Percentiles rank a stretch among this genome's conserved stretches.
phyloP scores from a whole-genome alignment of 2,797 vertebrate species.

The Periparus ater region DNA sequence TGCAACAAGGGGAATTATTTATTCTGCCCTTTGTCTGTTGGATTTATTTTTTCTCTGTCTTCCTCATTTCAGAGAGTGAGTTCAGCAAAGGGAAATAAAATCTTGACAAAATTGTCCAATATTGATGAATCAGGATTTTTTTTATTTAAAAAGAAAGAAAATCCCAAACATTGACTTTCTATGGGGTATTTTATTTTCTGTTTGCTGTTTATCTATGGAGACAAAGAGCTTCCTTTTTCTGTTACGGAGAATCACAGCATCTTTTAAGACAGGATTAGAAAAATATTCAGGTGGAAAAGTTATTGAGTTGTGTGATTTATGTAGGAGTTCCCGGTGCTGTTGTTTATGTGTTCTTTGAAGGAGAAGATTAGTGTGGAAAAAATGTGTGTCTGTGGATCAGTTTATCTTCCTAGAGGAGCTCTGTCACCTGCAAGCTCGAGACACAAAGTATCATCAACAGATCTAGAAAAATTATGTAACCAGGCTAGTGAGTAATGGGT shows the following conservation, averaged over 20 bases:
- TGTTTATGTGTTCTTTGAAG: not conserved
- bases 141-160: not conserved
- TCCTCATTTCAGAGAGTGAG: not conserved
- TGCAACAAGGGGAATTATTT: not conserved
- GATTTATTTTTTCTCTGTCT: not conserved
- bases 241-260: not conserved
- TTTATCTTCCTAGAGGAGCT: not conserved
- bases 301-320: conserved; percentile 25
- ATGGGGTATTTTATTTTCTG: not conserved
- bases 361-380: not conserved
- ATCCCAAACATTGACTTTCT: not conserved
- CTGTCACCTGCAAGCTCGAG: not conserved
- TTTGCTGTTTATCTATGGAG: not conserved
- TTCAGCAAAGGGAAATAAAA: not conserved
- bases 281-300: not conserved
- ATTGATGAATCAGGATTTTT: not conserved
- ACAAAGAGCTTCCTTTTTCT: not conserved
- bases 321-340: not conserved
- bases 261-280: not conserved
- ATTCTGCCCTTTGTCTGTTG: not conserved
- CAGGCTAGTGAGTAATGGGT: not conserved
- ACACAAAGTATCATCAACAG: not conserved
- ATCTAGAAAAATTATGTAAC: not conserved
- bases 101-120: not conserved
- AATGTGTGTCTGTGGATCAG: not conserved